These are phyloP conservation scores for Elephas maximus DNA, from an alignment of 2,113 vertebrate genomes.

Conservation along the genomic window DNA sequence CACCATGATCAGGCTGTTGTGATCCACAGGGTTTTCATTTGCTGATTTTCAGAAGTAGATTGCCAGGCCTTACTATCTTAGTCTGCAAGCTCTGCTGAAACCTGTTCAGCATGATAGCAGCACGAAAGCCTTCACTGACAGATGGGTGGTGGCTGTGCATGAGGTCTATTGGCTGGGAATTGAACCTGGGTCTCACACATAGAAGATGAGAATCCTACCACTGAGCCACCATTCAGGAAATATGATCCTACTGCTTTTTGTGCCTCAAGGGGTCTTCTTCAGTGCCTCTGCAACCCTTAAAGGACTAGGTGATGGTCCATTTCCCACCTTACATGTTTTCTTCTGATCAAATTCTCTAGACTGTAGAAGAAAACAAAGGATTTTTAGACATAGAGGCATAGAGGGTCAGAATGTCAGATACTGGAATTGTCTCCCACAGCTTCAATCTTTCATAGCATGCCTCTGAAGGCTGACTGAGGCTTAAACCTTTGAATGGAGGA, in stretches of 20 bases:
- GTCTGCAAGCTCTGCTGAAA: neutral
- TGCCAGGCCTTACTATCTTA: neutral
- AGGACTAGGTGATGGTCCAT: neutral
- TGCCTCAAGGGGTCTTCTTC: neutral
- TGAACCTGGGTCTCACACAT: neutral
- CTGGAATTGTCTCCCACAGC: neutral
- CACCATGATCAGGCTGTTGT: neutral
- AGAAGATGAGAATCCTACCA: neutral
- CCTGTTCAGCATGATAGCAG: neutral
- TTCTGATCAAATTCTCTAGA: neutral
- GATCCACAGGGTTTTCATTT: neutral
- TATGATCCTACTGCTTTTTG: neutral
- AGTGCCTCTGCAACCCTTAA: neutral
- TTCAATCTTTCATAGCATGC: neutral
- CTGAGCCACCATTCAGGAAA: neutral
- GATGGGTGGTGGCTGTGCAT: neutral
- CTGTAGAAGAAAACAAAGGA: neutral
- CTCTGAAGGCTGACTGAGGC: neutral
- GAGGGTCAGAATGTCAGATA: neutral
- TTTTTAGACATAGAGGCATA: neutral
- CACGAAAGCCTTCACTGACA: neutral
- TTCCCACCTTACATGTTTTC: neutral
- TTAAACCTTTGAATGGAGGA: neutral
- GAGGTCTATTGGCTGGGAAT: neutral
- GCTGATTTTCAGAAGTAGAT: neutral